Evolutionary conservation across 2,113 vertebrate genomes (phyloP), one percentile per base, ranked within the genome.

Genomic region (Collichthys lucidus): DNA sequence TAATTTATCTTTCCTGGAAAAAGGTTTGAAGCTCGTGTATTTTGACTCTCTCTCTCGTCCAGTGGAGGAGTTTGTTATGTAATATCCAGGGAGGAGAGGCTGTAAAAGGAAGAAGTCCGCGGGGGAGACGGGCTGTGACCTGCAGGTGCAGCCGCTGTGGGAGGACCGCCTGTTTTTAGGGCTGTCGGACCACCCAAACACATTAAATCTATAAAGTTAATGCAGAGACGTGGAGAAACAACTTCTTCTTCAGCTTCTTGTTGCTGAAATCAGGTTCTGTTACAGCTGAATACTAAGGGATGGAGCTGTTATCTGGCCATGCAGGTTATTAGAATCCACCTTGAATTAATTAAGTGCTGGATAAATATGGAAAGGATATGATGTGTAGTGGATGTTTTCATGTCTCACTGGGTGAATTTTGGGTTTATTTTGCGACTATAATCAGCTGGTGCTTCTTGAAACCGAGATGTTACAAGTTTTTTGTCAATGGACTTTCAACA

Each of bases 141-240:
- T 80, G 57, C 88, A 90, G 91, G 66, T 91, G 91, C 86, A 65
- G 82, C 49, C 50, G 11, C 75, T 55, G 82, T 71, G 15, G 80
- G 83, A 84, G 81, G 52, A 50, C 44, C 0, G 49, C 24, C 77
- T 83, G 79, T 35, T 81, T 46, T 83, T 68, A 26, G 60, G 52
- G 56, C 59, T 70, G 56, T 59, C 6, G 50, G 63, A 60, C 70
- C 52, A 70, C 56, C 57, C 44, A 50, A 77, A 72, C 64, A 63
- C 66, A 24, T 42, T 59, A 22, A 55, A 77, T n/a, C 16, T 8
- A 46, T 4, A 67, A 17, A 79, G 70, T 35, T 22, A 5, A 50
- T 29, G 61, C 69, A 53, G 56, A 88, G 42, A 16, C 19, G 5
- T 2, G 9, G 29, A 29, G 47, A 40, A 16, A n/a, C 12, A 46